Base-by-base conservation (phyloP, 2,113 vertebrate genomes). In the Aix galericulata region DNA sequence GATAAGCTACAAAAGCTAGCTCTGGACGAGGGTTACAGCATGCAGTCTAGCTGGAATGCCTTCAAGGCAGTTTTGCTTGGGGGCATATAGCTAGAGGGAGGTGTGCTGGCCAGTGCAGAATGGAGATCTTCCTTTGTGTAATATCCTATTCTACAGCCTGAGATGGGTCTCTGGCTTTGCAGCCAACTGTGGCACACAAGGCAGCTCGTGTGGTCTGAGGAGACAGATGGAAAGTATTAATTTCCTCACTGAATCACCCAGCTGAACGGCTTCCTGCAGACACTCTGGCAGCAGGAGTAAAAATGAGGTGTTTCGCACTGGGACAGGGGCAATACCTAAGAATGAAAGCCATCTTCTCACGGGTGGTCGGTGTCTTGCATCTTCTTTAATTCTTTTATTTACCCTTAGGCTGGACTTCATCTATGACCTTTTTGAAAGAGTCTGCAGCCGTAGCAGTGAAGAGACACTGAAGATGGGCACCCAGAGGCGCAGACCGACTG, bases 381-480 rank as follows among this genome's bases (percentile, higher is more conserved):
- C 16, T 50, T 90, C 71, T 82, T 86, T 25, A 82, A 42, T 77
- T 62, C 40, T 82, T 74, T 82, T 82, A 44, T 74, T 96, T 69
- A 86, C 71, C 82, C 67, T 72, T 97, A 99, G 99, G 91, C 97
- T 99, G 38, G 99, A 99, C 95, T 99, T 99, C 91, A 99, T 99
- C 96, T 99, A 99, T 52, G 99, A 99, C 95, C 98, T 99, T 87
- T 99, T 99, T 85, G 99, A 99, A 96, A 98, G 94, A 53, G 98
- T 99, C 60, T 98, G 98, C 42, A 99, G 99, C 96, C 98, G 98
- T 73, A 98, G 83, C 53, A 98, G 97, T 77, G 99, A 99, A 6
- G 99, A 99, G 91, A 99, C 99, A 3, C 83, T 99, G 32, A 99
- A 99, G 97, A 98, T 99, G 98, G 99, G 99, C 88, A 99, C 99